Evolutionary conservation across 2,113 vertebrate genomes (phyloP).

Genomic region (Toxostoma redivivum): DNA sequence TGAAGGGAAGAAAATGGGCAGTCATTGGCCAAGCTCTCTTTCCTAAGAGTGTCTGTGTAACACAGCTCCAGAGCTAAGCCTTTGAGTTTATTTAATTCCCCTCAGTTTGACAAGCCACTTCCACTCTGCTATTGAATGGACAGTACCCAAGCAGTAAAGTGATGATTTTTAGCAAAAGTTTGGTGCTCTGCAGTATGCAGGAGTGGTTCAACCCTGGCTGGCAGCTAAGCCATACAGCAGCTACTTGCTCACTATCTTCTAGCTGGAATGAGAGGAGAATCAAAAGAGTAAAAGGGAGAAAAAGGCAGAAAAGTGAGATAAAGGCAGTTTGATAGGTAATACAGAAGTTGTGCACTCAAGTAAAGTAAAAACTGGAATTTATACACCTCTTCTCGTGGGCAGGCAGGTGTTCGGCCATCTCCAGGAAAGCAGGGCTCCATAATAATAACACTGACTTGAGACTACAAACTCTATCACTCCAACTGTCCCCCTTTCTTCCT

Average conservation of each 20-base stretch:
- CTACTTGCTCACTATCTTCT: neutral
- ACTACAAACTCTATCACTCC: neutral
- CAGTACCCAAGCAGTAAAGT: neutral
- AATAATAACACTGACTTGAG: neutral
- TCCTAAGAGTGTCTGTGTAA: neutral
- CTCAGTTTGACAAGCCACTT: neutral
- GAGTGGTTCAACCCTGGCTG: neutral
- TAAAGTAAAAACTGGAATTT: neutral
- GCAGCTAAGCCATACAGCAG: neutral
- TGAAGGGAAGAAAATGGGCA: neutral
- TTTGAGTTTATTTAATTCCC: neutral
- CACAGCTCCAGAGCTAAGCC: neutral
- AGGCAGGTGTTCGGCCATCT: neutral
- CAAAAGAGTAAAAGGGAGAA: neutral
- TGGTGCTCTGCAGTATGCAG: neutral
- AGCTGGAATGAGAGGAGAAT: neutral
- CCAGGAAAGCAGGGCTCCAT: neutral
- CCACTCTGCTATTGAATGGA: neutral
- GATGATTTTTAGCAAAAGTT: neutral
- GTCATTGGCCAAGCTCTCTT: neutral
- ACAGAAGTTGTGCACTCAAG: neutral
- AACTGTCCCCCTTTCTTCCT: neutral
- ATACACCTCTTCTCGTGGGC: neutral
- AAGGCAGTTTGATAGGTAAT: neutral
- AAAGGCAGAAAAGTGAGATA: neutral